Evolutionary conservation across 2,888 invertebrate genomes (phyloP), one percentile per base, ranked within the genome.

Genomic region (Girardia tigrina): DNA sequence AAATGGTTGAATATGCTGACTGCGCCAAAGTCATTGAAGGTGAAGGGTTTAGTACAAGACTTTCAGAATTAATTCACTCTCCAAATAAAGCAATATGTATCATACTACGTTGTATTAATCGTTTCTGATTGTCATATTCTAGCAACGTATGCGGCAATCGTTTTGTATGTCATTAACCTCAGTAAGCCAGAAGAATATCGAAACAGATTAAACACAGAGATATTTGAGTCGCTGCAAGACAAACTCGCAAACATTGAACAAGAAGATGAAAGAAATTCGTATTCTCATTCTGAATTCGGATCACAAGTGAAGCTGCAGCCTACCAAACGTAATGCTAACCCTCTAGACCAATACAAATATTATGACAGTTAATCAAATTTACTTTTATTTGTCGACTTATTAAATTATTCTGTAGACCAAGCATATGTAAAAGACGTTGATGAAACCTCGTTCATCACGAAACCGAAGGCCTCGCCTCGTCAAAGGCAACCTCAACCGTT

Each of bases 121-220:
- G n/a, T 36, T 36, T 36, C 36, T 36, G 16, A 12, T 36, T 36
- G 16, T 36, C 36, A 36, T 36, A 56, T 56, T 56, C 23, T 56
- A 56, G 56, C 56, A 20, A 56, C 56, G 23, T 56, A 56, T 56
- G 56, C 56, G n/a, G 56, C 56, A n/a, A 56, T 56, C n/a, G 56
- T 56, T 4, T 20, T 56, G 56, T 56, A 56, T n/a, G 56, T 56
- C n/a, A 56, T 56, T 16, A 56, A 56, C 23, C 56, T 56, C 56
- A 8, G 2, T 23, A 56, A 56, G n/a, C 56, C 56, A 2, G 56
- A 56, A 8, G 56, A 56, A 8, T 56, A 56, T 16, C 56, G 56
- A 12, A 56, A 56, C n/a, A 56, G 56, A 56, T 23, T 56, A 4
- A 56, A 56, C 23, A n/a, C 20, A 8, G 56, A 56, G n/a, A 56